Evolutionary conservation across 2,888 invertebrate species (phyloP).

Genomic region (Ernsta delagoae): DNA sequence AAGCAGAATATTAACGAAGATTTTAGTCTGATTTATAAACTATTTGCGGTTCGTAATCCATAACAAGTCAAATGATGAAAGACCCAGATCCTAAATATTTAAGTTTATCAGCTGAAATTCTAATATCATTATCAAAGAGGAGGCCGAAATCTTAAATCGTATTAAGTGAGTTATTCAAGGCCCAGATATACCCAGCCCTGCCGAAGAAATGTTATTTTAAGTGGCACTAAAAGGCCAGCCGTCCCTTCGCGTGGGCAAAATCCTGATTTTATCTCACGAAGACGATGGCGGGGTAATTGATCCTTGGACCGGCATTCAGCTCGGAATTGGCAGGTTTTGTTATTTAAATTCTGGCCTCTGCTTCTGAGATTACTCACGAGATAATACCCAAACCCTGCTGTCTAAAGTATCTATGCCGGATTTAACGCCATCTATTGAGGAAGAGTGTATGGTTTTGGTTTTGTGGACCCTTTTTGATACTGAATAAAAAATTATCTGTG

Average conservation of each 20-base stretch:
- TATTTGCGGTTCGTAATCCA: background rate
- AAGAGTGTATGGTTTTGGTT: conserved; percentile 18
- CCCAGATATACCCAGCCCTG: conserved; percentile 26
- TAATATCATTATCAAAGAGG: conserved; percentile 21
- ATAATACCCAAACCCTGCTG: conserved; percentile 20
- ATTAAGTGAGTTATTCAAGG: conserved; percentile 33
- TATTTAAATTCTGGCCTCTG: conserved; percentile 43
- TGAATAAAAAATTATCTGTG: background rate
- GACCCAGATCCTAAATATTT: conserved; percentile 14
- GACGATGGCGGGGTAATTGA: conserved; percentile 41
- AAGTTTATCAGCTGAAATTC: conserved; percentile 12
- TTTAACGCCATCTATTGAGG: conserved; percentile 17
- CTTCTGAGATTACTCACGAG: conserved; percentile 27
- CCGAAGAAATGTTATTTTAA: conserved; percentile 37
- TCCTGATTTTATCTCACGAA: conserved; percentile 35
- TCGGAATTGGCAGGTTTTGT: conserved; percentile 44
- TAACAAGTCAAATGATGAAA: background rate
- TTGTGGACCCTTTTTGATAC: conserved; percentile 12
- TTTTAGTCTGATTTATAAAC: background rate
- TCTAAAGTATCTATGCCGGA: no score
- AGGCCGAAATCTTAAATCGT: conserved; percentile 33
- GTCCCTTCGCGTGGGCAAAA: conserved; percentile 34
- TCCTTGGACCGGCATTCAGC: conserved; percentile 40
- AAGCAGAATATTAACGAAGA: background rate
- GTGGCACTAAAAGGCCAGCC: conserved; percentile 34